Conservation (phyloP, 2,888 invertebrate genomes). For the Hipparchia semele region DNA sequence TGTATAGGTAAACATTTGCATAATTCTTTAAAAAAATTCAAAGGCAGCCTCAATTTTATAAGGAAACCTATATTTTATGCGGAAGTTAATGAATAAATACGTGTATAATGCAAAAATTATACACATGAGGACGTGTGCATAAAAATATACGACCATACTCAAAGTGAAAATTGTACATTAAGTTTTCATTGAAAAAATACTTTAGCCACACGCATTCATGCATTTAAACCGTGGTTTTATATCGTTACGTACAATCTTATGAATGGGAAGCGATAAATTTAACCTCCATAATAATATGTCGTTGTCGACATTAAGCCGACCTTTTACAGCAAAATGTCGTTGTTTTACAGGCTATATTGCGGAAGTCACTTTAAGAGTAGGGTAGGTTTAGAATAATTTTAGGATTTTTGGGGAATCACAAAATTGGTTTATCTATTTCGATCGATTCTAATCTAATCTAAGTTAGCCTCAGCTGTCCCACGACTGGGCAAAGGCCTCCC, state of each 20-base stretch:
- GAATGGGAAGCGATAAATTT: constrained; percentile 29
- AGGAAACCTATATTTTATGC: constrained; percentile 10
- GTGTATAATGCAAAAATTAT: constrained; percentile 20
- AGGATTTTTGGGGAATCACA: too few relatives aligned
- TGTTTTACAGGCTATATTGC: background rate
- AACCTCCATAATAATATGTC: constrained; percentile 26
- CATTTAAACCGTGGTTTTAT: constrained; percentile 25
- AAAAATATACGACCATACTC: constrained; percentile 16
- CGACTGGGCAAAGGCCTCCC: too few relatives aligned
- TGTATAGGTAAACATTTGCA: constrained; percentile 6
- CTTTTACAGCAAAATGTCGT: too few relatives aligned
- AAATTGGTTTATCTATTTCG: too few relatives aligned
- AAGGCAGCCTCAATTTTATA: constrained; percentile 3
- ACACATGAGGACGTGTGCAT: constrained; percentile 16
- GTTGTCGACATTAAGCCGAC: constrained; percentile 7
- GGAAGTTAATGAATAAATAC: constrained; percentile 10
- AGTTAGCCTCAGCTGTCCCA: too few relatives aligned
- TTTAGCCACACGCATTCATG: constrained; percentile 22
- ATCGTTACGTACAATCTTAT: constrained; percentile 28
- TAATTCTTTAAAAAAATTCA: constrained; percentile 7
- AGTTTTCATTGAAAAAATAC: constrained; percentile 18
- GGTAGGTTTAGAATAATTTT: background rate
- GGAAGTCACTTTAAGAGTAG: background rate
- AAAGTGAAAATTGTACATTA: constrained; percentile 20
- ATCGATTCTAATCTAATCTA: too few relatives aligned